A percentile compares a stretch with the other conserved stretches of the same genome.
phyloP scores from a whole-genome alignment of 2,113 vertebrate species.

The Chlamydotis undulata region DNA sequence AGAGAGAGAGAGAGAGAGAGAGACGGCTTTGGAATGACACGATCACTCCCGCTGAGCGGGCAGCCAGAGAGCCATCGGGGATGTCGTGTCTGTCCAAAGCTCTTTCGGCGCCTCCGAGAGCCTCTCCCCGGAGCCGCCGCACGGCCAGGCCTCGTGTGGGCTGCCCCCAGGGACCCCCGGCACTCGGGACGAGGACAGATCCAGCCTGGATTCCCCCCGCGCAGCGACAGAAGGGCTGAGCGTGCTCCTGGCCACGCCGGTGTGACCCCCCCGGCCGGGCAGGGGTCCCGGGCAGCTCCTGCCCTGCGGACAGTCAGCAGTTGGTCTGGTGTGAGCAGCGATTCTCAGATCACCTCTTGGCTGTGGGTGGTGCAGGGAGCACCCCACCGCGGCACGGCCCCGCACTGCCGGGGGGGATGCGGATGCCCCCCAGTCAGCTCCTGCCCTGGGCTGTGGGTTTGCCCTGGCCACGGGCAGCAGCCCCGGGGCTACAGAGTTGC shows the following conservation, averaged over 20 bases:
- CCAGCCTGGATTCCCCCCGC: background rate
- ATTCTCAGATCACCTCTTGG: slow-evolving; percentile 79
- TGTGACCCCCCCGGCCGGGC: background rate
- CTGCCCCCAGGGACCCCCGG: rapidly evolving
- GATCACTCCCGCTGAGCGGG: slow-evolving; percentile 98
- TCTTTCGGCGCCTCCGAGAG: slow-evolving; percentile 67
- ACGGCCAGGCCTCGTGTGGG: background rate
- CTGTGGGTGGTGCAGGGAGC: slow-evolving; percentile 70
- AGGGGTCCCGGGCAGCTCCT: background rate
- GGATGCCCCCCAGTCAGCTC: background rate
- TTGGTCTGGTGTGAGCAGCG: slow-evolving; percentile 73
- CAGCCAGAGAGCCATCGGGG: slow-evolving; percentile 87
- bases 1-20: slow-evolving; percentile 54
- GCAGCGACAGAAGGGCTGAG: background rate
- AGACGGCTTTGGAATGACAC: slow-evolving; percentile 95
- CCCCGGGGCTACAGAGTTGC: background rate
- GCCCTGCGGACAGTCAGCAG: slow-evolving; percentile 76
- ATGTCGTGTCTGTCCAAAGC: slow-evolving; percentile 95
- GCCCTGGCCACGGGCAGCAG: background rate
- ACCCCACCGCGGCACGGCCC: rapidly evolving
- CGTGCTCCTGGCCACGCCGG: rapidly evolving
- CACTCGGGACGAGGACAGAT: rapidly evolving
- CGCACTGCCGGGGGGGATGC: rapidly evolving
- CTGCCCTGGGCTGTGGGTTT: background rate
- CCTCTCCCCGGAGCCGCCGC: rapidly evolving